Evolutionary conservation across 1,140 invertebrate species (phyloP).

Genomic region (Laupala kohalensis): DNA sequence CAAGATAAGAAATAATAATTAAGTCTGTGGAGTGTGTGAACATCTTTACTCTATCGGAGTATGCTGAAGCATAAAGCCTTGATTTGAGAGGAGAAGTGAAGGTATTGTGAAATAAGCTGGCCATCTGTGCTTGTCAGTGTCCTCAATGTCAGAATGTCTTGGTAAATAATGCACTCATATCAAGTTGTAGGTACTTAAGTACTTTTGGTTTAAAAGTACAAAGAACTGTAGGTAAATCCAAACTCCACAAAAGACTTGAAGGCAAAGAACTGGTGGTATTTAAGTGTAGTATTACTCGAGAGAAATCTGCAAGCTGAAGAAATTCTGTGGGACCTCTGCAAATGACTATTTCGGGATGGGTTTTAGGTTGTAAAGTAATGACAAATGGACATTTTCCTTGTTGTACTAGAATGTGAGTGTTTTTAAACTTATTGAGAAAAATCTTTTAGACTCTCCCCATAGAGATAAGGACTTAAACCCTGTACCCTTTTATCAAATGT

Average conservation of each 20-base stretch:
- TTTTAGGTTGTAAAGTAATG: neutral
- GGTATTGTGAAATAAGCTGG: neutral
- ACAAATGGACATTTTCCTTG: conserved; percentile 10
- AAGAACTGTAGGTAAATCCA: neutral
- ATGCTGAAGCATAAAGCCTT: neutral
- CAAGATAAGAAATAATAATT: neutral
- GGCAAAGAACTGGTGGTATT: neutral
- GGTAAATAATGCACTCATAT: neutral
- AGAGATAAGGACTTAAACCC: conserved; percentile 6
- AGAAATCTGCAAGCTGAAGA: neutral
- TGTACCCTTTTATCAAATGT: conserved; percentile 6
- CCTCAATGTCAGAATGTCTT: neutral
- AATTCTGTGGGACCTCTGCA: neutral
- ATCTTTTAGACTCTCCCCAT: conserved; percentile 11
- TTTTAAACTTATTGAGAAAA: conserved; percentile 13
- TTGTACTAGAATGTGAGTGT: conserved; percentile 15
- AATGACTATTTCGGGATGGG: conserved; percentile 1
- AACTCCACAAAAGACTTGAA: neutral
- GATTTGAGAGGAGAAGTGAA: neutral
- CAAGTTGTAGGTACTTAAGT: neutral
- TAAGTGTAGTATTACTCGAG: neutral
- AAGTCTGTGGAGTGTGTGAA: neutral
- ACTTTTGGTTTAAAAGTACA: neutral
- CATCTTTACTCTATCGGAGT: neutral
- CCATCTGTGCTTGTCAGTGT: neutral